A percentile compares a stretch with the other conserved stretches of the same genome.
These are phyloP conservation scores for Archaeoteleia sp. DNA, from an alignment of 2,888 invertebrate genomes.

Conservation along the genomic window DNA sequence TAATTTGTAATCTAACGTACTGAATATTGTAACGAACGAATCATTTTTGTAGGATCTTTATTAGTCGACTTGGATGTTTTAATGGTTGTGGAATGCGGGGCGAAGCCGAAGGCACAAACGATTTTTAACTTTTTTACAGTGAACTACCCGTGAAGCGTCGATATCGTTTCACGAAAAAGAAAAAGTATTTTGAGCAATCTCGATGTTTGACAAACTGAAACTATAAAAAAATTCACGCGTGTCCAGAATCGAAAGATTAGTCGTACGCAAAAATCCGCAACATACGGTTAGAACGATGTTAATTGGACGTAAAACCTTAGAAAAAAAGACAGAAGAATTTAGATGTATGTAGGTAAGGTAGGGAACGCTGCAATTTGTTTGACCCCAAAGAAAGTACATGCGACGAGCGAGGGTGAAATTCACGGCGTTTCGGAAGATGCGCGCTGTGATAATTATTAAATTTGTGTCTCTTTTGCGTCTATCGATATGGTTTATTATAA, in stretches of 20 bases:
- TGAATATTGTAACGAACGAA: too few relatives aligned
- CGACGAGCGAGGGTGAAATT: constrained; percentile 13
- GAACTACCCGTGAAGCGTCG: constrained; percentile 5
- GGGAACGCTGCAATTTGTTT: constrained; percentile 23
- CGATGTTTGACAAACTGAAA: constrained; percentile 9
- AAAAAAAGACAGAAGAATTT: constrained; percentile 9
- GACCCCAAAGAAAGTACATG: constrained; percentile 47
- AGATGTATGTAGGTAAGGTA: constrained; percentile 9
- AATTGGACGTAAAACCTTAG: constrained; percentile 1
- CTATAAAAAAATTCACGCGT: constrained; percentile 22
- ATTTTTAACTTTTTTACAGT: constrained; percentile 41
- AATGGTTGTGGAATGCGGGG: neutral
- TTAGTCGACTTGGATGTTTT: too few relatives aligned
- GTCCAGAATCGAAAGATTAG: constrained; percentile 60
- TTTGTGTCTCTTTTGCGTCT: too few relatives aligned
- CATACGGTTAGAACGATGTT: constrained; percentile 15
- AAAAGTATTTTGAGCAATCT: constrained; percentile 25
- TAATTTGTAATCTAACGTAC: too few relatives aligned
- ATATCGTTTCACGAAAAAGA: constrained; percentile 9
- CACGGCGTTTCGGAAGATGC: too few relatives aligned
- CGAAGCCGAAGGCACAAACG: neutral
- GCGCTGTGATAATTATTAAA: constrained; percentile 4
- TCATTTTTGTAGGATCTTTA: neutral
- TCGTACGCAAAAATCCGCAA: constrained; percentile 36
- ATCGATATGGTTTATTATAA: too few relatives aligned